Evolutionary conservation across 2,888 invertebrate genomes (phyloP).

Genomic region (Drosophila monieri): DNA sequence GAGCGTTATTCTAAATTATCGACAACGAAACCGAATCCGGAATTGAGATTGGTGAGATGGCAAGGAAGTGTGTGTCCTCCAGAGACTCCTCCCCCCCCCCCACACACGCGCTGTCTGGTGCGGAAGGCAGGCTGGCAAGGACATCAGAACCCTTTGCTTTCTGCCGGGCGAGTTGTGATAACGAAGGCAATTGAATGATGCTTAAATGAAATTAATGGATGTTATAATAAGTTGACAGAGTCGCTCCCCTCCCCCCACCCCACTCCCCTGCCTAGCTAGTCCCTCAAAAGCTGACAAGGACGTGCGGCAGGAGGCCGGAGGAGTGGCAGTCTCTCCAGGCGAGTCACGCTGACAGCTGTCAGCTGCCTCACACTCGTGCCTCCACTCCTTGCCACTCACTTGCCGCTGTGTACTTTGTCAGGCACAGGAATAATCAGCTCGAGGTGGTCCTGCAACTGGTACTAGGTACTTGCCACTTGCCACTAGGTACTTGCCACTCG

Average conservation of each 20-base stretch:
- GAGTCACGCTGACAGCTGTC: slow-evolving; percentile 48
- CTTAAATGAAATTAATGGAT: slow-evolving; percentile 81
- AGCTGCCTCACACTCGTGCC: slow-evolving; percentile 11
- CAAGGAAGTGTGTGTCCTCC: slow-evolving; percentile 28
- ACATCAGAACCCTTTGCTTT: not conserved
- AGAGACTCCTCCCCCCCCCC: not conserved
- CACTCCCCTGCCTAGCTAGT: no score
- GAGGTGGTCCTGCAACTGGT: not conserved
- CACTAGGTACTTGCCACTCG: not conserved
- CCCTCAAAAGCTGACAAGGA: slow-evolving; percentile 8
- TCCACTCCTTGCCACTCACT: not conserved
- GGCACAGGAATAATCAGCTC: slow-evolving; percentile 1
- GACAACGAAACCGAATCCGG: slow-evolving; percentile 3
- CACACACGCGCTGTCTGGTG: no score
- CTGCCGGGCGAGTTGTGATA: slow-evolving; percentile 60
- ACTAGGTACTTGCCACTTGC: not conserved
- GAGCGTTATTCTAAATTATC: slow-evolving; percentile 29
- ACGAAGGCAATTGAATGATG: slow-evolving; percentile 81
- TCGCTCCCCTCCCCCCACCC: not conserved
- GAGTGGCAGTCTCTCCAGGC: slow-evolving; percentile 5
- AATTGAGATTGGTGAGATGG: slow-evolving; percentile 5
- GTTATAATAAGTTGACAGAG: slow-evolving; percentile 80
- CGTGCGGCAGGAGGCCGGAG: slow-evolving; percentile 10
- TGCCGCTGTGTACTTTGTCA: not conserved
- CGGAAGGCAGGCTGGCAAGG: slow-evolving; percentile 46